Conservation (phyloP, 2,113 vertebrate species). For the Pseudorhombus dupliciocellatus region DNA sequence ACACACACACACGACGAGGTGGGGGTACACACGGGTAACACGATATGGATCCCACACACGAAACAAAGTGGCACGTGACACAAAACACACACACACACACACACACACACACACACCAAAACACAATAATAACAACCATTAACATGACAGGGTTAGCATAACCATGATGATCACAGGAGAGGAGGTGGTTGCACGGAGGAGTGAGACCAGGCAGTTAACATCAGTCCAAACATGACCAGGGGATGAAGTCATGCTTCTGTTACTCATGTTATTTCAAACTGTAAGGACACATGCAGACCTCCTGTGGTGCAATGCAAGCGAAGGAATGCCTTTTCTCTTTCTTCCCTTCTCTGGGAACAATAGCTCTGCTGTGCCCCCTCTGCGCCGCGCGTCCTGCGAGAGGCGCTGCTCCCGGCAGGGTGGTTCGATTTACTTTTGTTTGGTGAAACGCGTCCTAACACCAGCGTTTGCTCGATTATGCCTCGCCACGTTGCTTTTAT, state of each 20-base stretch:
- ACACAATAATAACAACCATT: conserved; percentile 41
- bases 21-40: conserved; percentile 34
- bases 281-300: conserved; percentile 64
- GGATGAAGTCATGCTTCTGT: conserved; percentile 59
- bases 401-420: conserved; percentile 21
- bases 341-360: conserved; percentile 62
- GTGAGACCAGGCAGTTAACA: conserved; percentile 71
- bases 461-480: conserved; percentile 27
- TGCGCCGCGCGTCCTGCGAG: conserved; percentile 38
- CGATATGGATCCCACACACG: conserved; percentile 22
- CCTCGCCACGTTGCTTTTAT: conserved; percentile 13
- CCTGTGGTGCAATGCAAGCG: conserved; percentile 52
- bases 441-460: conserved; percentile 31
- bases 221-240: conserved; percentile 44
- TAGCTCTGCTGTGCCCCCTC: conserved; percentile 61
- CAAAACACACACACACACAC: conserved; percentile 43
- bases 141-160: conserved; percentile 60
- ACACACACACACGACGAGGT: conserved; percentile 49
- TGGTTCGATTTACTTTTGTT: conserved; percentile 57
- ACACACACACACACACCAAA: conserved; percentile 20
- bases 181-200: conserved; percentile 33
- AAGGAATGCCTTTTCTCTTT: conserved; percentile 52
- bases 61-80: conserved; percentile 36
- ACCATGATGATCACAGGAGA: conserved; percentile 15
- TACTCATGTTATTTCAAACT: conserved; percentile 67